Conservation (phyloP, 2,797 vertebrate species). For the Pseudopleuronectes americanus region DNA sequence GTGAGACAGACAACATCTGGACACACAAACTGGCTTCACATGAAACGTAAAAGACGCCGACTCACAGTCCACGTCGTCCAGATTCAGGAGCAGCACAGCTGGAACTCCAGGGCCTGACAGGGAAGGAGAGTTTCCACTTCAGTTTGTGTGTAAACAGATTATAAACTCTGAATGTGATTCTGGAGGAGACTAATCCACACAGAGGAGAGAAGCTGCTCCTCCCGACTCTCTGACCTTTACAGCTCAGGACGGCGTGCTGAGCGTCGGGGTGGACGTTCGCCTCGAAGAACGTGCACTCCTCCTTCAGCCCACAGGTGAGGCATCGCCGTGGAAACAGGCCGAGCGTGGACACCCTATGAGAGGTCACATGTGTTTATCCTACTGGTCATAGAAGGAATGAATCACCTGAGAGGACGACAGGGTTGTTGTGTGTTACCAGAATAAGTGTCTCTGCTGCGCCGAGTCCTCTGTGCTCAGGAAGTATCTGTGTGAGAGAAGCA, state of each 20-base stretch:
- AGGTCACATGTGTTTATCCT: neutral
- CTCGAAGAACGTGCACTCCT: slow-evolving; percentile 88
- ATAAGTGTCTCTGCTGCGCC: slow-evolving; percentile 88
- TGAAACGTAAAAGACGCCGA: slow-evolving; percentile 3
- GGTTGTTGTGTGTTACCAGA: slow-evolving; percentile 83
- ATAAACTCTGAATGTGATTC: no score
- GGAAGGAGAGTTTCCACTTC: neutral
- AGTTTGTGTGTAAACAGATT: neutral
- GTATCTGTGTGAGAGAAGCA: slow-evolving; percentile 82
- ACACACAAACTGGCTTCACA: neutral
- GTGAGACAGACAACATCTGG: slow-evolving; percentile 9
- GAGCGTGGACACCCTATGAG: slow-evolving; percentile 87
- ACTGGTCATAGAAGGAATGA: neutral
- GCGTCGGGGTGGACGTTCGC: slow-evolving; percentile 88
- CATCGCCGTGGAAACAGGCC: slow-evolving; percentile 89
- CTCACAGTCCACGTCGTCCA: slow-evolving; percentile 70
- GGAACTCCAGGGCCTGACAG: slow-evolving; percentile 74
- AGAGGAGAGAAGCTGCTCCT: no score
- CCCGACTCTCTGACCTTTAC: slow-evolving; percentile 85
- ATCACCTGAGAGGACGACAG: no score
- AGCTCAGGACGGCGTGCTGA: slow-evolving; percentile 88
- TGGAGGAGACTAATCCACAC: no score
- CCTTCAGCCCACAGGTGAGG: slow-evolving; percentile 89
- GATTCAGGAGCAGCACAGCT: slow-evolving; percentile 66
- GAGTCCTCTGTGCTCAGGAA: slow-evolving; percentile 94